Evolutionary conservation across 2,113 vertebrate species (phyloP), one percentile per base, ranked within the genome.

Genomic region (Eubucco bourcierii): DNA sequence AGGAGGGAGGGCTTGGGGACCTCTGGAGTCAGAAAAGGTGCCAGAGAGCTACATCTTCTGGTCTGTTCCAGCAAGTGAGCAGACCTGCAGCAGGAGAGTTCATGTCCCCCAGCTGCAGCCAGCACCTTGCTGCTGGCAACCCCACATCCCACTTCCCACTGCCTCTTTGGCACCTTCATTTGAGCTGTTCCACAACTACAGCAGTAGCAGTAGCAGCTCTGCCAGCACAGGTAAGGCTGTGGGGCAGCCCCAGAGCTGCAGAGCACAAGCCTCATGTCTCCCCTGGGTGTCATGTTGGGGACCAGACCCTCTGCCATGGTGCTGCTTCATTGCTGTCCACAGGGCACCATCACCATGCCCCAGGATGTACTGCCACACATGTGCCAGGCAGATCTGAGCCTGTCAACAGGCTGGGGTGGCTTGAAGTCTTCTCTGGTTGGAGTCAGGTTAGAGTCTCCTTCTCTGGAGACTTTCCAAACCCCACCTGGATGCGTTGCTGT

Each of bases 31-130:
- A 85, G 82, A 95, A 78, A 88, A 94, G 84, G 91, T 88, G 90
- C 91, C 87, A 61, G 89, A 94, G 96, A 95, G 95, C 95, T 92
- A 92, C 96, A 94, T 85, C 96, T 95, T 87, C 93, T 90, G 82
- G 93, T 65, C 61, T 77, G 39, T 88, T 67, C 58, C 65, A 67
- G 95, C 53, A 92, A 87, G 25, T 82, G 88, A 95, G 83, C 80
- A 6, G 74, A 39, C 63, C 75, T 89, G 74, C 87, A 6, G 56
- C 3, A 0, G 63, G 27, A 80, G 46, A 2, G 7, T 11, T 81
- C 33, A 0, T 10, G n/a, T 41, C 34, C 29, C 41, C 61, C 41
- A 56, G 53, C 76, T 29, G 52, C 16, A 76, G 67, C 33, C 28
- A 24, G 68, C 50, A 5, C 70, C 55, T 50, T 3, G 65, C 86